Evolutionary conservation across 1,140 invertebrate genomes (phyloP).

Genomic region (Drosophila nigrodunni): DNA sequence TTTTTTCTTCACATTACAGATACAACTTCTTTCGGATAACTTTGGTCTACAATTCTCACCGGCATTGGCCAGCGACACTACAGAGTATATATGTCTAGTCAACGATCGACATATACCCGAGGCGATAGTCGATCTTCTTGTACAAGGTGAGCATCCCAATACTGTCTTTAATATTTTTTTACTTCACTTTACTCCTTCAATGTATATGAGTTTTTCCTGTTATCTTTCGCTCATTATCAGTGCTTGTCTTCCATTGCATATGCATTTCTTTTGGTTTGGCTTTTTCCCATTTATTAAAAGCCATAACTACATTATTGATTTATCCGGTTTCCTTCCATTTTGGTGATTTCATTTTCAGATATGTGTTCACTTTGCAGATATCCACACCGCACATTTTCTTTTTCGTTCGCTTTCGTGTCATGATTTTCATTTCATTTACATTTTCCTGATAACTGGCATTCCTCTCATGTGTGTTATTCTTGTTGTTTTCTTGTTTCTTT

Average conservation of each 20-base stretch:
- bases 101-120: constrained; percentile 88
- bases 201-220: background rate
- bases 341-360: constrained; percentile 62
- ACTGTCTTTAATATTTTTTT: background rate
- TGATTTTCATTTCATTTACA: constrained; percentile 73
- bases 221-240: constrained; percentile 24
- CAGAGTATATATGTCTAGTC: constrained; percentile 89
- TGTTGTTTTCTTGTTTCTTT: background rate
- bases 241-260: background rate
- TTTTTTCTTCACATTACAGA: constrained; percentile 57
- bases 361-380: constrained; percentile 40
- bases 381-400: constrained; percentile 26
- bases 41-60: constrained; percentile 88
- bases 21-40: constrained; percentile 87
- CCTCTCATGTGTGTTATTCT: constrained; percentile 42
- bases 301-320: constrained; percentile 72
- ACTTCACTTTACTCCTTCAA: background rate
- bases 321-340: constrained; percentile 67
- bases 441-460: constrained; percentile 65
- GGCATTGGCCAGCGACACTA: constrained; percentile 87
- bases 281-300: constrained; percentile 50
- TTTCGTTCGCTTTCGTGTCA: constrained; percentile 53
- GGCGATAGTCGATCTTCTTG: constrained; percentile 87
- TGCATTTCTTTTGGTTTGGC: constrained; percentile 11
- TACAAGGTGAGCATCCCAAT: constrained; percentile 87